phyloP scores from a whole-genome alignment of 2,797 vertebrate genomes.

The Odontamblyopus lacepedii region DNA sequence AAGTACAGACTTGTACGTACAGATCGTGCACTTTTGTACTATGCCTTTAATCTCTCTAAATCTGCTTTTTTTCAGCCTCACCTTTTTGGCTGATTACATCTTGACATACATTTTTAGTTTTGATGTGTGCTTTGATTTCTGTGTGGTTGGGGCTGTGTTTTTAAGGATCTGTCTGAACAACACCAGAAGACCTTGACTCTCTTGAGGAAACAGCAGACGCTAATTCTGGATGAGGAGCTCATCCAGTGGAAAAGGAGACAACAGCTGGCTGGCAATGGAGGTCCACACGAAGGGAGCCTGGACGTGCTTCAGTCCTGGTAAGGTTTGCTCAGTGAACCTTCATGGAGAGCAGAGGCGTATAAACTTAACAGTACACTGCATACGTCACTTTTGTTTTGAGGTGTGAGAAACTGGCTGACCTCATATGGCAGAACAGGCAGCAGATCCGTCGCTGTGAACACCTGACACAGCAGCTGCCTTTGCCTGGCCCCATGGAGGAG shows the following conservation, averaged over 20 bases:
- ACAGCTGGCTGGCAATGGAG: constrained; percentile 92
- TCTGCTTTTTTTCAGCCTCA: not conserved
- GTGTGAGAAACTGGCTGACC: constrained; percentile 91
- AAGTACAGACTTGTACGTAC: constrained; percentile 90
- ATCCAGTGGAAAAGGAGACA: constrained; percentile 97
- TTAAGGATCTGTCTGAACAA: constrained; percentile 90
- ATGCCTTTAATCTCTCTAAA: not conserved
- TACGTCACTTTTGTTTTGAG: constrained; percentile 54
- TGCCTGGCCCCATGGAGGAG: constrained; percentile 89
- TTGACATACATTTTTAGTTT: not conserved
- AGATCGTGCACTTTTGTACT: not conserved
- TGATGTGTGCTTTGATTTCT: constrained; percentile 8
- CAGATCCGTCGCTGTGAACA: constrained; percentile 91
- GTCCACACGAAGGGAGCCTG: constrained; percentile 86
- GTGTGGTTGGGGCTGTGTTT: constrained; percentile 15
- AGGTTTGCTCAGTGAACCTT: not conserved
- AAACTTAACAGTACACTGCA: not conserved
- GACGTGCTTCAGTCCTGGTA: constrained; percentile 93
- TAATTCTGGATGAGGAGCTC: constrained; percentile 92
- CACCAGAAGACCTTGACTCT: constrained; percentile 90
- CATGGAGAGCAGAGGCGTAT: no score
- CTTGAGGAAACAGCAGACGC: constrained; percentile 91
- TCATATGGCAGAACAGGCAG: constrained; percentile 95
- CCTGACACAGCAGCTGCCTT: constrained; percentile 90
- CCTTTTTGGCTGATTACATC: not conserved